Conservation (phyloP, 2,797 vertebrate species). For the Philypnodon macrostomus region DNA sequence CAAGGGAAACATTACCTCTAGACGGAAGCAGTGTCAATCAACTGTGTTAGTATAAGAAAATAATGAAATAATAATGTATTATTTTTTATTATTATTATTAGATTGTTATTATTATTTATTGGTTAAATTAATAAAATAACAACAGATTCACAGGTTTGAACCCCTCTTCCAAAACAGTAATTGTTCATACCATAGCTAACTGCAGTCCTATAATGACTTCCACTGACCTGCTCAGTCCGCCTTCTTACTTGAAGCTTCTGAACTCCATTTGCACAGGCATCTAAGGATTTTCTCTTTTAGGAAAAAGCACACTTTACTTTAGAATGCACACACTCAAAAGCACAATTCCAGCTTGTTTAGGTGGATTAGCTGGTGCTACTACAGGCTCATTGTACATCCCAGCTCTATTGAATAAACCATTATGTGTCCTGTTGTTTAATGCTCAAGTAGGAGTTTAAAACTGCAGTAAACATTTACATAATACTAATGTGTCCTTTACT, state of each 20-base stretch:
- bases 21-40: too few species aligned
- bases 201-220: slow-evolving; percentile 46
- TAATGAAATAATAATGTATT: too few species aligned
- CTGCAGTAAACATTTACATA: too few species aligned
- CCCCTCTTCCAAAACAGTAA: too few species aligned
- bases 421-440: too few species aligned
- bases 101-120: too few species aligned
- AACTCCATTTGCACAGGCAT: background rate
- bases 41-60: too few species aligned
- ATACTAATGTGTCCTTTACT: too few species aligned
- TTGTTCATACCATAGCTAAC: too few species aligned
- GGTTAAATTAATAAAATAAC: slow-evolving; percentile 39
- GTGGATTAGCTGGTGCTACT: background rate
- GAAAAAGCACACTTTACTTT: background rate
- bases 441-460: too few species aligned
- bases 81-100: too few species aligned
- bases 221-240: slow-evolving; percentile 31
- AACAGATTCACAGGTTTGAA: too few species aligned
- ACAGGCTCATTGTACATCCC: background rate
- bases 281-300: background rate
- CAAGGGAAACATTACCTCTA: slow-evolving; percentile 39
- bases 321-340: background rate
- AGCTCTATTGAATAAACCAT: background rate
- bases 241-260: slow-evolving; percentile 3
- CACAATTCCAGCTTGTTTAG: slow-evolving; percentile 11